Evolutionary conservation across 1,140 invertebrate genomes (phyloP).

Genomic region (Tetramorium parvispinum): DNA sequence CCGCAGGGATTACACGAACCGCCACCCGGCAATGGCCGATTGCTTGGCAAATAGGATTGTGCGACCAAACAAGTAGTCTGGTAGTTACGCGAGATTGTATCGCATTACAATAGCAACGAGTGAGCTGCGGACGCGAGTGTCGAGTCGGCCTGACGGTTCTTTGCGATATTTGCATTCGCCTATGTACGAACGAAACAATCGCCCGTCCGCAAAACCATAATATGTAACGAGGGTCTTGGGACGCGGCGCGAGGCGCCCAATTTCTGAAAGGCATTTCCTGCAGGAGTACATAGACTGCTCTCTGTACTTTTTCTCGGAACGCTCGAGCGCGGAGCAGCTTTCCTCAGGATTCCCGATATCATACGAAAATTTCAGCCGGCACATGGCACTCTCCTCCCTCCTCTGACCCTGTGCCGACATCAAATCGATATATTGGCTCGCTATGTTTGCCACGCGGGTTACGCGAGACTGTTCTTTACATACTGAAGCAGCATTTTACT

Average conservation of each 20-base stretch:
- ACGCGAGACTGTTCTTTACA: constrained; percentile 41
- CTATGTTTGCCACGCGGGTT: constrained; percentile 43
- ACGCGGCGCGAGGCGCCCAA: too few species aligned
- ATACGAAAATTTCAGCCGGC: constrained; percentile 40
- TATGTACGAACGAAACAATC: background rate
- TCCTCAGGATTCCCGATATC: constrained; percentile 30
- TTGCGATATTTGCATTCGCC: constrained; percentile 60
- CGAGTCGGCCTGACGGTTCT: constrained; percentile 8
- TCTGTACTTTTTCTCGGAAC: background rate
- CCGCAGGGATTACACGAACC: constrained; percentile 71
- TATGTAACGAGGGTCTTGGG: background rate
- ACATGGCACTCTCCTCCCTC: background rate
- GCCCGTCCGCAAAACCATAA: background rate
- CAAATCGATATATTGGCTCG: constrained; percentile 48
- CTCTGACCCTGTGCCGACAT: background rate
- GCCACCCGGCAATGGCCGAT: constrained; percentile 69
- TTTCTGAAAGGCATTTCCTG: constrained; percentile 16
- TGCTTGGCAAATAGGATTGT: constrained; percentile 79
- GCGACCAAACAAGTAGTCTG: constrained; percentile 75
- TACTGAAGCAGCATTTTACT: constrained; percentile 29
- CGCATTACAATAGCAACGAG: constrained; percentile 62
- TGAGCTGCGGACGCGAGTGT: background rate
- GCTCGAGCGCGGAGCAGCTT: constrained; percentile 21
- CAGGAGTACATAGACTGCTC: background rate
- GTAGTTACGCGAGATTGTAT: constrained; percentile 69